phyloP scores from a whole-genome alignment of 92 coral and sea anemone species.

The Montipora capitata region DNA sequence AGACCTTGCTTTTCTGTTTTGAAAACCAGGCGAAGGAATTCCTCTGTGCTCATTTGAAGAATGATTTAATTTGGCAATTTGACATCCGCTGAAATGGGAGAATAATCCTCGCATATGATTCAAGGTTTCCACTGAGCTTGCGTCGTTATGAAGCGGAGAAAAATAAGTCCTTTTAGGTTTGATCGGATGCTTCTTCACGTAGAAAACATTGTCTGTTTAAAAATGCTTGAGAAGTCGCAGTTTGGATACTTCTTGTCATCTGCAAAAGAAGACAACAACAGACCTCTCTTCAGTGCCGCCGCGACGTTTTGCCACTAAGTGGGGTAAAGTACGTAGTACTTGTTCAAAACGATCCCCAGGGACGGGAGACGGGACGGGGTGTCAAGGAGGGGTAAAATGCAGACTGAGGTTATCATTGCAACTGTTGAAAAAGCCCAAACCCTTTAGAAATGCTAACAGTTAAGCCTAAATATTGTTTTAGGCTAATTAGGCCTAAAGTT shows the following conservation, averaged over 20 bases:
- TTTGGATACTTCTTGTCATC: not conserved
- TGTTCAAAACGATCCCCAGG: not conserved
- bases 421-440: no score
- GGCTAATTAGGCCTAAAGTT: no score
- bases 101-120: no score
- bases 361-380: not conserved
- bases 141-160: not conserved
- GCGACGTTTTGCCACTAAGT: constrained; percentile 8
- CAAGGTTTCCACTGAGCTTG: no score
- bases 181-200: not conserved
- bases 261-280: not conserved
- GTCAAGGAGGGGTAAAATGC: not conserved
- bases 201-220: not conserved
- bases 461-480: no score
- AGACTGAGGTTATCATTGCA: no score
- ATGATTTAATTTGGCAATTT: constrained; percentile 23
- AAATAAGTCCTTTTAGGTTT: not conserved
- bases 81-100: not conserved
- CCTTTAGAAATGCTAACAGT: no score
- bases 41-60: constrained; percentile 35
- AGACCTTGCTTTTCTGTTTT: not conserved
- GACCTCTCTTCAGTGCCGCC: constrained; percentile 6
- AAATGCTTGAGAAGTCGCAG: not conserved
- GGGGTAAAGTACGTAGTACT: not conserved
- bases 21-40: constrained; percentile 1